Percentiles rank a stretch among this genome's conserved stretches.
Evolutionary conservation across 1,140 invertebrate species (phyloP).

Genomic region (Atta texana): DNA sequence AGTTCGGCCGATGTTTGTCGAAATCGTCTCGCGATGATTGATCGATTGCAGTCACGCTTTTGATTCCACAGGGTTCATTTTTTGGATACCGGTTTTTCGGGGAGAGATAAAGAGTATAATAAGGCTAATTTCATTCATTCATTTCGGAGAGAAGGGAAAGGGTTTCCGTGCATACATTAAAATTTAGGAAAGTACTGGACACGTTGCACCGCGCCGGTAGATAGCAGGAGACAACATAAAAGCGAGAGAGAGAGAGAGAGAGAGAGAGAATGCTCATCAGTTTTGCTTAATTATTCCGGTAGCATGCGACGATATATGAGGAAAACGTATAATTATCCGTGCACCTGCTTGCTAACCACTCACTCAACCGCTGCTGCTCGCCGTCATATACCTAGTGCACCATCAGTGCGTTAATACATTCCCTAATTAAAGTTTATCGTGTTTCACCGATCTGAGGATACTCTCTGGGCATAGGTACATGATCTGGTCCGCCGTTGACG

Average conservation of each 20-base stretch:
- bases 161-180: conserved; percentile 57
- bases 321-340: conserved; percentile 78
- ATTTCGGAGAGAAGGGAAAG: background rate
- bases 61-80: conserved; percentile 13
- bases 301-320: conserved; percentile 76
- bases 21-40: conserved; percentile 1
- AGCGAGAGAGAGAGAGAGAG: background rate
- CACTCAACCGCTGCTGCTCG: conserved; percentile 68
- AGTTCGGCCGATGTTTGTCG: background rate
- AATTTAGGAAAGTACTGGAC: conserved; percentile 60
- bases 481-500: conserved; percentile 61
- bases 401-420: conserved; percentile 73
- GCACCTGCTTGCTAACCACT: conserved; percentile 78
- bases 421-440: conserved; percentile 77
- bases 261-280: conserved; percentile 58
- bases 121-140: conserved; percentile 63
- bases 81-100: background rate
- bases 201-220: background rate
- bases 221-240: background rate
- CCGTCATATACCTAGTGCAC: conserved; percentile 34
- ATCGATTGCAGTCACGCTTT: background rate
- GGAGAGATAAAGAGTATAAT: conserved; percentile 24
- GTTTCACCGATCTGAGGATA: conserved; percentile 57
- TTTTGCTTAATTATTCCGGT: conserved; percentile 78
- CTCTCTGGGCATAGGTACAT: conserved; percentile 48